Conservation (phyloP, 1,140 invertebrate species). For the Hyles vespertilio region DNA sequence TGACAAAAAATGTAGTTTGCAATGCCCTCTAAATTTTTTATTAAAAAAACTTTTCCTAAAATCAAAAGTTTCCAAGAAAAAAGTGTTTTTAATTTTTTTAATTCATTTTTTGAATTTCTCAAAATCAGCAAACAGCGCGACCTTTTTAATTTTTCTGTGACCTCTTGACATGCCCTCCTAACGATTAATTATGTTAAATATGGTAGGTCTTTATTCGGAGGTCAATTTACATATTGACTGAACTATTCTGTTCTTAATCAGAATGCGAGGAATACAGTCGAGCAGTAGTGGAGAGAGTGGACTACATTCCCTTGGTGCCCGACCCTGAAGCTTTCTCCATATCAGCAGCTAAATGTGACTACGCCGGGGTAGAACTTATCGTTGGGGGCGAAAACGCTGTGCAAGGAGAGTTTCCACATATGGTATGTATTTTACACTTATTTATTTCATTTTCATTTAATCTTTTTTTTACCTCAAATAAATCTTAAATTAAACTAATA, state of each 20-base stretch:
- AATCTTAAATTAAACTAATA: too few relatives aligned
- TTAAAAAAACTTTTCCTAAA: too few relatives aligned
- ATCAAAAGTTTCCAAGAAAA: too few relatives aligned
- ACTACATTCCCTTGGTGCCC: constrained; percentile 41
- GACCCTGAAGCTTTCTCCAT: constrained; percentile 47
- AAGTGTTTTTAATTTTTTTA: too few relatives aligned
- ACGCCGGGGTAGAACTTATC: constrained; percentile 49
- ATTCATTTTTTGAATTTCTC: too few relatives aligned
- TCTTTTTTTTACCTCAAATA: neutral
- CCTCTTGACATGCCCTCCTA: too few relatives aligned
- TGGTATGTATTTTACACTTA: constrained; percentile 33
- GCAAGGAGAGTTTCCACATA: constrained; percentile 61
- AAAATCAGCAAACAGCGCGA: too few relatives aligned
- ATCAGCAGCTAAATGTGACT: constrained; percentile 51
- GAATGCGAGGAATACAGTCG: constrained; percentile 62
- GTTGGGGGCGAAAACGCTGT: constrained; percentile 53
- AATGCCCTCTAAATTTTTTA: too few relatives aligned
- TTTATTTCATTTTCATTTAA: neutral
- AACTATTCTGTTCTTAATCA: constrained; percentile 17
- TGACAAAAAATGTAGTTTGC: too few relatives aligned
- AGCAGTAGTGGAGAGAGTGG: constrained; percentile 39
- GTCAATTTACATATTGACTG: neutral
- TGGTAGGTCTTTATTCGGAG: too few relatives aligned
- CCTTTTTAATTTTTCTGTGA: too few relatives aligned
- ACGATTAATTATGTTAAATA: too few relatives aligned